Percentiles rank a stretch among this genome's conserved stretches.
phyloP scores from a whole-genome alignment of 2,888 invertebrate genomes.

The Ornithoptera priamus region DNA sequence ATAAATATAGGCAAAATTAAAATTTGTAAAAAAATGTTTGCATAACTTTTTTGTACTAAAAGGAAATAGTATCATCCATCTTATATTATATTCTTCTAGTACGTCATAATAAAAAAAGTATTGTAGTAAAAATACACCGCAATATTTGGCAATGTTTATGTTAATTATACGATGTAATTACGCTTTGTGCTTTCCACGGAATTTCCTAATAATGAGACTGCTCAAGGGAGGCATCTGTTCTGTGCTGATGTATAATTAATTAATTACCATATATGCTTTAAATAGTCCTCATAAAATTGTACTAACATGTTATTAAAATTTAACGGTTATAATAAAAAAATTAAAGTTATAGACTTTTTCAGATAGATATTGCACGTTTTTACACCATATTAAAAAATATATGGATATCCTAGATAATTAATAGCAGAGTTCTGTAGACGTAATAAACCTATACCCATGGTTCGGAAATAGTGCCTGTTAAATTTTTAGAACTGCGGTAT shows the following conservation, averaged over 20 bases:
- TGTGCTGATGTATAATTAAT: constrained; percentile 17
- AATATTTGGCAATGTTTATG: constrained; percentile 1
- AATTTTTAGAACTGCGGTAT: no score
- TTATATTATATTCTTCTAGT: no score
- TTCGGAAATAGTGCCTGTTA: no score
- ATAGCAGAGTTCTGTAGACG: no score
- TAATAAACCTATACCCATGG: no score
- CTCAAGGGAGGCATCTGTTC: constrained; percentile 16
- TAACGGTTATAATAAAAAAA: neutral
- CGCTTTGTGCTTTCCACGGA: constrained; percentile 17
- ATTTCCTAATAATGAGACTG: constrained; percentile 22
- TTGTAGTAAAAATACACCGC: neutral
- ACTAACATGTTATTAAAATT: neutral
- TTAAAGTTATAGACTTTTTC: constrained; percentile 1
- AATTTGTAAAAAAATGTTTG: no score
- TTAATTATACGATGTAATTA: constrained; percentile 15
- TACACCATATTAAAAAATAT: neutral
- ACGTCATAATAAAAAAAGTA: neutral
- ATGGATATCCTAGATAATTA: no score
- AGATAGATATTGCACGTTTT: constrained; percentile 3
- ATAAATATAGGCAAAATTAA: no score
- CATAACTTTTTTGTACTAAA: no score
- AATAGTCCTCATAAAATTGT: neutral
- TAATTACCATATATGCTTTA: constrained; percentile 6
- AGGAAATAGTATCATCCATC: no score